These are phyloP conservation scores for Drosophila fulvimacula DNA, from an alignment of 2,888 invertebrate species.

Conservation along the genomic window DNA sequence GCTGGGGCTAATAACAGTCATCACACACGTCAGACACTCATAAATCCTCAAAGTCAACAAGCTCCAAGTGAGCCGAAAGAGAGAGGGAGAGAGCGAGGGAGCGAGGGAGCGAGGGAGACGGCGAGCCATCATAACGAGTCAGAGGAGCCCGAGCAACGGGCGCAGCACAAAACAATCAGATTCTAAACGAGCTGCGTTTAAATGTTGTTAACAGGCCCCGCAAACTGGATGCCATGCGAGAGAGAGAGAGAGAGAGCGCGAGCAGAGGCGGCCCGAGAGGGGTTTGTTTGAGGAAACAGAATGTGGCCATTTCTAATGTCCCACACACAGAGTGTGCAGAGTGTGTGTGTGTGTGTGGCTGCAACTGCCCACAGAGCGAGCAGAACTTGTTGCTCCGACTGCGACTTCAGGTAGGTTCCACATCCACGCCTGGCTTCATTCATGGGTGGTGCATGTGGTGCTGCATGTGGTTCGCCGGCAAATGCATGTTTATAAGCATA, in stretches of 20 bases:
- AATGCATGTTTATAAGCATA: constrained; percentile 74
- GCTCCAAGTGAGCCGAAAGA: constrained; percentile 10
- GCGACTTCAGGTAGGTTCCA: constrained; percentile 28
- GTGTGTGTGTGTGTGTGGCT: constrained; percentile 4
- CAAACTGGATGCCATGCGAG: constrained; percentile 14
- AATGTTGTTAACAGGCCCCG: constrained; percentile 72
- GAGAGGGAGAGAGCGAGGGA: background rate
- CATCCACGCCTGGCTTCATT: constrained; percentile 27
- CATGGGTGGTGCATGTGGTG: constrained; percentile 47
- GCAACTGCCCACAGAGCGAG: constrained; percentile 24
- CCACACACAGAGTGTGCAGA: constrained; percentile 67
- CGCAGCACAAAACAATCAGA: constrained; percentile 54
- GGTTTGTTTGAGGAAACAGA: constrained; percentile 14
- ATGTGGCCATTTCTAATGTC: constrained; percentile 69
- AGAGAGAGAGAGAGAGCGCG: no score
- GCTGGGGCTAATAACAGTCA: constrained; percentile 81
- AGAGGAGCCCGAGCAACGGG: constrained; percentile 5
- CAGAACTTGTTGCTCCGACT: constrained; percentile 22
- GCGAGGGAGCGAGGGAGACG: background rate
- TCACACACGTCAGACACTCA: constrained; percentile 80
- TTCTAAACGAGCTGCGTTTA: constrained; percentile 78
- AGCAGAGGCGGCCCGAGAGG: background rate
- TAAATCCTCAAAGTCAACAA: constrained; percentile 80
- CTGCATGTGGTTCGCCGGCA: constrained; percentile 8
- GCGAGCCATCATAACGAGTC: constrained; percentile 46